Percentiles rank a stretch among this genome's conserved stretches.
These are phyloP conservation scores for Drosophila nigricruria DNA, from an alignment of 2,888 invertebrate species.

Conservation along the genomic window DNA sequence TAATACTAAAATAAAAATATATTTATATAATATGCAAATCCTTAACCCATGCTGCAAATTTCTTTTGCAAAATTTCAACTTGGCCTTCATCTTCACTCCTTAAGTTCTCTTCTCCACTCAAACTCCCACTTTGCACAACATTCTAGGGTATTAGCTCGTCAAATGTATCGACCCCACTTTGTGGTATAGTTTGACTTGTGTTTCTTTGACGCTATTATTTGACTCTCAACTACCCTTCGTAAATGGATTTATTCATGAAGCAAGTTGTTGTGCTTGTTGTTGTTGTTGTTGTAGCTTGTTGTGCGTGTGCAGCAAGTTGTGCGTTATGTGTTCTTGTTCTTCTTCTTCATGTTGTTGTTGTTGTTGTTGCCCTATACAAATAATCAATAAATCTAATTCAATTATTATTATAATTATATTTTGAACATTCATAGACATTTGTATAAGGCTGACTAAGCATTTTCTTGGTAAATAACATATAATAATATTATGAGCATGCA, in stretches of 20 bases:
- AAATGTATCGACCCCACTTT: background rate
- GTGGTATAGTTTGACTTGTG: conserved; percentile 28
- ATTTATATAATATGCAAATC: background rate
- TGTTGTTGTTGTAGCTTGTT: conserved; percentile 31
- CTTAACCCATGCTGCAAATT: too few species aligned
- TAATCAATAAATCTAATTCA: conserved; percentile 82
- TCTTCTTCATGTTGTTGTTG: conserved; percentile 8
- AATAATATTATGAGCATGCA: conserved; percentile 77
- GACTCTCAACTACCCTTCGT: conserved; percentile 63
- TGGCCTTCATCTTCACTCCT: background rate
- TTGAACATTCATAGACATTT: conserved; percentile 82
- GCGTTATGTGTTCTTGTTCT: conserved; percentile 10
- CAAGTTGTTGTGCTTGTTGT: conserved; percentile 11
- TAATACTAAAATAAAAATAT: too few species aligned
- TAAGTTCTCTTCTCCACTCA: background rate
- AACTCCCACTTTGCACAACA: background rate
- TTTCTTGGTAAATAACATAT: conserved; percentile 82
- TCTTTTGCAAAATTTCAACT: background rate
- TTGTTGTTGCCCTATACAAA: conserved; percentile 62
- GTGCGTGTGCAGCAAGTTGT: conserved; percentile 45
- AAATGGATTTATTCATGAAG: conserved; percentile 64
- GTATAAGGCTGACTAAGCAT: conserved; percentile 82
- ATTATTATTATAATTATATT: conserved; percentile 82
- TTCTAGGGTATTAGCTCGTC: conserved; percentile 34
- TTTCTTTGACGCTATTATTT: conserved; percentile 62